Evolutionary conservation across 2,113 vertebrate species (phyloP), one percentile per base, ranked within the genome.

Genomic region (Hymenochirus boettgeri): DNA sequence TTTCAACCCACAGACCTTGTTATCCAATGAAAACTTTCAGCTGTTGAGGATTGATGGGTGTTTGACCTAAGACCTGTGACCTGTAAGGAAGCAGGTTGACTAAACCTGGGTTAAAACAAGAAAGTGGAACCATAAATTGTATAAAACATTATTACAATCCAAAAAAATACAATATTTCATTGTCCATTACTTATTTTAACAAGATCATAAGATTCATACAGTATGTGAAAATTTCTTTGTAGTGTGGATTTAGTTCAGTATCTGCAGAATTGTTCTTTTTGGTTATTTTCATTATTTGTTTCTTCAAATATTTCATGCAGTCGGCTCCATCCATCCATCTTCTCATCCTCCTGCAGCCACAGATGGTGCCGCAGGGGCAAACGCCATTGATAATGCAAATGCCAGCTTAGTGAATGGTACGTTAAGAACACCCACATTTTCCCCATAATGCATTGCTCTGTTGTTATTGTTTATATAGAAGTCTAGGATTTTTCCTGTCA

Each of bases 401-500:
- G 82, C 92, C 92, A 93, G 85, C 91, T 92, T 99, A 89, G 95
- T 96, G 91, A 99, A 99, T 97, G 96, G 96, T 99, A 98, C 80
- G 96, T 98, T 87, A 88, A 89, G 71, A 5, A 46, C 18, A 18
- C 15, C n/a, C 11, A 33, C 29, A 31, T 42, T 31, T 25, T 58
- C 35, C 54, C 62, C 62, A 51, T 26, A 18, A 66, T 66, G 29
- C 54, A 51, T 58, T 57, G 26, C 46, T 50, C 17, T n/a, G 33
- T 55, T 55, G 1, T n/a, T 18, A 42, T n/a, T n/a, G 13, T 12
- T 42, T n/a, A 13, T 42, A 42, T 42, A 6, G n/a, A 42, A 42
- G 13, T 15, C 39, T 42, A 17, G n/a, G 13, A 6, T 6, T 42
- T 42, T 39, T 42, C 33, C 39, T 42, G 39, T 17, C n/a, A 15